Percentiles rank a stretch among this genome's conserved stretches.
Evolutionary conservation across 2,888 invertebrate species (phyloP).

Genomic region (Acleris sparsana): DNA sequence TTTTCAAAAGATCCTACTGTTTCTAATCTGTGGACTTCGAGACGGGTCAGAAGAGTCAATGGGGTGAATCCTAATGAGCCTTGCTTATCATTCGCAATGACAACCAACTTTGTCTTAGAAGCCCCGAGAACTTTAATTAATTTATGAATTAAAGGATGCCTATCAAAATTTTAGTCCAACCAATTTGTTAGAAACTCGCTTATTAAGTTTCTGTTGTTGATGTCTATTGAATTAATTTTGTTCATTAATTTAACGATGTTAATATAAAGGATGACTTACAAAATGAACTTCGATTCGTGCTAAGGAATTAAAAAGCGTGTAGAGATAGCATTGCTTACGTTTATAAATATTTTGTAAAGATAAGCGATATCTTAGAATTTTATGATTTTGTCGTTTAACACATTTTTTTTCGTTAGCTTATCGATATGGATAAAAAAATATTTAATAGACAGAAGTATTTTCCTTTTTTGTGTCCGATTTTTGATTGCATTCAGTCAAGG

Average conservation of each 20-base stretch:
- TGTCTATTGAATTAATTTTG: slow-evolving; percentile 20
- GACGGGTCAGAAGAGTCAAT: slow-evolving; percentile 36
- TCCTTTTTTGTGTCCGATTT: too few species aligned
- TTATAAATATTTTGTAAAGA: too few species aligned
- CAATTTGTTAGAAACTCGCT: slow-evolving; percentile 45
- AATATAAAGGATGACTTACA: slow-evolving; percentile 13
- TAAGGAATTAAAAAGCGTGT: not conserved
- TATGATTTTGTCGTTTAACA: too few species aligned
- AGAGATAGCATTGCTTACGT: too few species aligned
- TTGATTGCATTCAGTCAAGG: too few species aligned
- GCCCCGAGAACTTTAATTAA: slow-evolving; percentile 71
- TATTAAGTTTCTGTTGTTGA: slow-evolving; percentile 26
- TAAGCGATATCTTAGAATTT: too few species aligned
- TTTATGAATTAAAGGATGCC: slow-evolving; percentile 73
- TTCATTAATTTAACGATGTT: slow-evolving; percentile 19
- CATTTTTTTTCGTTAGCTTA: too few species aligned
- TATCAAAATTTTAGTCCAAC: slow-evolving; percentile 59
- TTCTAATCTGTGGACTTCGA: slow-evolving; percentile 9
- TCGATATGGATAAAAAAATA: too few species aligned
- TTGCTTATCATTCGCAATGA: slow-evolving; percentile 76
- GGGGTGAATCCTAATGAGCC: slow-evolving; percentile 67
- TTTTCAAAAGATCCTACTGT: slow-evolving; percentile 15
- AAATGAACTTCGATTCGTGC: not conserved
- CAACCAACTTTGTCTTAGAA: slow-evolving; percentile 58
- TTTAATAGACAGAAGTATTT: too few species aligned